Base-by-base conservation (phyloP, 2,888 invertebrate species). In the Caenorhabditis sulstoni region DNA sequence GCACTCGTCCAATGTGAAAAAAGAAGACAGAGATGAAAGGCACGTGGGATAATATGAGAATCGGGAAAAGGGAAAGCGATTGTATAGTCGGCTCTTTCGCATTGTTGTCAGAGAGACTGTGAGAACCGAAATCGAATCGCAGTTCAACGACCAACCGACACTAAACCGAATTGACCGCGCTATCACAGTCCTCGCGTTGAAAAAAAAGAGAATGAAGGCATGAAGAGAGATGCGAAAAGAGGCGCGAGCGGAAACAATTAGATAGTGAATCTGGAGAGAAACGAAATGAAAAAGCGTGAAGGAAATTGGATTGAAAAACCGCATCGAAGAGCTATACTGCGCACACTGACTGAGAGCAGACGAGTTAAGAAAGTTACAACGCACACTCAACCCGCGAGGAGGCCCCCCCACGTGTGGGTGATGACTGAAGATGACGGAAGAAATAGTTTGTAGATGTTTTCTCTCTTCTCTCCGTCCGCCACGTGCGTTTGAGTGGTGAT, bases 401-500 rank as follows among this genome's bases (percentile, higher is more conserved):
- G n/a, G n/a, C n/a, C n/a, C 61, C 23, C 49, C 64, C 73, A 73
- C 73, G 73, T 73, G 73, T 50, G 70, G 49, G 55, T 62, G 71
- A 71, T 57, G 64, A 73, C 64, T 64, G 73, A 64, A 64, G 64
- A 73, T 73, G 71, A 71, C 45, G 62, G 57, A 29, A 55, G 50
- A 64, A 58, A 64, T 58, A 64, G 73, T 73, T 73, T 73, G 73
- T 55, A 73, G 73, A 62, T 62, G 73, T 73, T 73, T 73, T 73
- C 73, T 73, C 50, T 29, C 45, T 45, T 49, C 44, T 37, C 44
- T 20, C 29, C 22, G 35, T 29, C 52, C 61, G 44, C 73, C 73
- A 73, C 73, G 73, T 73, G 73, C 62, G 29, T 2, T 11, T 47
- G 53, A 53, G 70, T 53, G 37, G 47, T 62, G 71, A 71, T 71